Percentiles rank a stretch among this genome's conserved stretches.
These are phyloP conservation scores for Myiagra hebetior DNA, from an alignment of 2,113 vertebrate species.

Conservation along the genomic window DNA sequence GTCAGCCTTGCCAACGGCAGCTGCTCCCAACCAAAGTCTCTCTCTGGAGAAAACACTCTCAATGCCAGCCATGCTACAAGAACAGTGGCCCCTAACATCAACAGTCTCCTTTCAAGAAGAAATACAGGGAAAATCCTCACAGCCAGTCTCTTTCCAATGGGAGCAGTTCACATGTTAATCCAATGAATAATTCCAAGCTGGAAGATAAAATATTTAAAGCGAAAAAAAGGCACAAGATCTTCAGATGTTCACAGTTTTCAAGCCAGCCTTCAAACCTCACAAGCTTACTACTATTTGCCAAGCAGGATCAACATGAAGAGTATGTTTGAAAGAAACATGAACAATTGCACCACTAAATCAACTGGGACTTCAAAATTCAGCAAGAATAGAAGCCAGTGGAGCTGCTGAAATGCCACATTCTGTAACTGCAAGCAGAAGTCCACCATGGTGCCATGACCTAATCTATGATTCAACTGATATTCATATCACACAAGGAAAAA, in stretches of 20 bases:
- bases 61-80: not conserved
- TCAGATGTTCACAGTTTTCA: constrained; percentile 31
- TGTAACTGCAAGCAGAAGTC: not conserved
- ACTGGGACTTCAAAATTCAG: not conserved
- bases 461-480: not conserved
- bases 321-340: not conserved
- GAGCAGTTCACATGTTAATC: constrained; percentile 42
- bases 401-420: not conserved
- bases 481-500: not conserved
- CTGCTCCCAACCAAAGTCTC: constrained; percentile 37
- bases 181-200: constrained; percentile 65
- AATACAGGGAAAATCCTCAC: constrained; percentile 7
- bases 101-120: not conserved
- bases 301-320: constrained; percentile 30
- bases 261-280: constrained; percentile 26
- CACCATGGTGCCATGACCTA: not conserved
- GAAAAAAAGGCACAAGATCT: not conserved
- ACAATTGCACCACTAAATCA: constrained; percentile 12
- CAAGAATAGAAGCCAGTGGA: not conserved
- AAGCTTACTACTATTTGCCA: constrained; percentile 38
- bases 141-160: constrained; percentile 42
- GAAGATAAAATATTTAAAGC: constrained; percentile 66
- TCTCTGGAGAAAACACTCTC: not conserved
- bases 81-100: not conserved
- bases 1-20: constrained; percentile 8